Evolutionary conservation across 53 echinoderm and acorn worm species (phyloP), one percentile per base, ranked within the genome.

Genomic region (Stichopus horrens): DNA sequence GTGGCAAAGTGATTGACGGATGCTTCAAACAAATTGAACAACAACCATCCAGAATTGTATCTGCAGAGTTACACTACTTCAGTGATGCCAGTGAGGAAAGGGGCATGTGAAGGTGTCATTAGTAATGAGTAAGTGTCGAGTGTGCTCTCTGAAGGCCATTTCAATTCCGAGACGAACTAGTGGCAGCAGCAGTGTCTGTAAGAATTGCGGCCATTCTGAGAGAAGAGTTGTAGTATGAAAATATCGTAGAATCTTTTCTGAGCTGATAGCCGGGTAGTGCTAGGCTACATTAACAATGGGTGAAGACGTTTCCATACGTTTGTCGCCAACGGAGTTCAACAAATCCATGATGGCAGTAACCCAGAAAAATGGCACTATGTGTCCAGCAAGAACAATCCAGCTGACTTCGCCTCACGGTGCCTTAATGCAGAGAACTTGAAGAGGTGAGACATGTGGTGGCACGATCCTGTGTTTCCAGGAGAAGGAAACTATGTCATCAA

Each of bases 61-160:
- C 74, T 53, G 71, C 67, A 67, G 87, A 93, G 76, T 76, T 93
- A 53, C 88, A 93, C 52, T 21, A 68, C 37, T 93, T 93, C 83
- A 57, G 83, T 58, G 93, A 90, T 90, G 93, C 93, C 65, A 90
- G 93, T 86, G 86, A 93, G 16, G 76, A 58, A 21, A 11, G 14
- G 16, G 84, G 85, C 52, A 68, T 79, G 52, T 22, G 74, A 23
- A 74, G 81, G 76, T 93, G 93, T 71, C 74, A 74, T 58, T 93
- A 6, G 63, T 93, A 8, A 73, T 74, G 21, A 76, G 81, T n/a
- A 94, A 91, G 59, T 78, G 88, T 21, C 86, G 93, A 77, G 87
- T 93, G 18, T 20, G 52, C 21, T 54, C 86, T 7, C 89, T 92
- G 8, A 84, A 89, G 86, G 88, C 88, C 52, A 78, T 92, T 8